Evolutionary conservation across 2,888 invertebrate species (phyloP).

Genomic region (Ctenicera cuprea): DNA sequence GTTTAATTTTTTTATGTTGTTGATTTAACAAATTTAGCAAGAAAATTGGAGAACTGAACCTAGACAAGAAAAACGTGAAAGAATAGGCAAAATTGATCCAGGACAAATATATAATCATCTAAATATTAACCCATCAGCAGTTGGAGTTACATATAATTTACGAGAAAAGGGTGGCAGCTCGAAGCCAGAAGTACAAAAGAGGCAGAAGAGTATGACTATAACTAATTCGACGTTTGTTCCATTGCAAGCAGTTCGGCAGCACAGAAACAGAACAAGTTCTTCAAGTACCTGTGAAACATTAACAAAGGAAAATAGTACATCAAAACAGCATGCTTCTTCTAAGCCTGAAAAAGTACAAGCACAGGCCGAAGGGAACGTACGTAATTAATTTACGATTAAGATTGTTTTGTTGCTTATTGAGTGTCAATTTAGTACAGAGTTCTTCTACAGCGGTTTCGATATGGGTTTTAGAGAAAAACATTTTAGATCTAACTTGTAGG

Average conservation of each 20-base stretch:
- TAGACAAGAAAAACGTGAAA: background rate
- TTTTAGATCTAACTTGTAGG: too few relatives aligned
- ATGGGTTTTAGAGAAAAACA: too few relatives aligned
- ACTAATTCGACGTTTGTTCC: slow-evolving; percentile 73
- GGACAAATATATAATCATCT: slow-evolving; percentile 11
- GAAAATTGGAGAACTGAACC: slow-evolving; percentile 30
- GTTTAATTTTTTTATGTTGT: background rate
- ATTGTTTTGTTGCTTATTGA: too few relatives aligned
- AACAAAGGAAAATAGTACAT: slow-evolving; percentile 5
- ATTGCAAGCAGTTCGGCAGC: slow-evolving; percentile 74
- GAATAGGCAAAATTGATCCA: slow-evolving; percentile 11
- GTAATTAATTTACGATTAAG: background rate
- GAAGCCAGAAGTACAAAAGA: background rate
- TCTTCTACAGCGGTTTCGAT: too few relatives aligned
- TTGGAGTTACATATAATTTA: background rate
- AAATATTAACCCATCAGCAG: background rate
- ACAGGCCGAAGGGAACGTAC: background rate
- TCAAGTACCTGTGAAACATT: slow-evolving; percentile 17
- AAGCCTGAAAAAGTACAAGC: slow-evolving; percentile 18
- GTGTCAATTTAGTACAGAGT: too few relatives aligned
- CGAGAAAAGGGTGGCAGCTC: background rate
- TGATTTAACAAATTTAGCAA: background rate
- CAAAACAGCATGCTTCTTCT: background rate
- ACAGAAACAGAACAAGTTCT: slow-evolving; percentile 55
- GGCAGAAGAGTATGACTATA: background rate